These are phyloP conservation scores for Mionectes olivaceus DNA, from an alignment of 2,797 vertebrate species.

Conservation along the genomic window DNA sequence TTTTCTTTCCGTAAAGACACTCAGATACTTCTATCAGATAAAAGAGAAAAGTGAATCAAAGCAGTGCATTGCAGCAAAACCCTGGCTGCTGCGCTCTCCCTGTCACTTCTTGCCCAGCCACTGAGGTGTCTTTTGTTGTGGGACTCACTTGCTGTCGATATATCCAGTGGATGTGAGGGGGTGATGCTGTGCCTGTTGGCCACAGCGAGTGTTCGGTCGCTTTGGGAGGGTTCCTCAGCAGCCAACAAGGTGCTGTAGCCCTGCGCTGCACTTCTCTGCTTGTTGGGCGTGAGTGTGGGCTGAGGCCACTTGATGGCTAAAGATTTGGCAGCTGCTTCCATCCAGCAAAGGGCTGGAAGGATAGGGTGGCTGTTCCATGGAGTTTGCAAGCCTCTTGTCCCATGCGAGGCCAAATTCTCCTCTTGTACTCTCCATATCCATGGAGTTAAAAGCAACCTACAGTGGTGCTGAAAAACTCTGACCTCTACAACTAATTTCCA, in stretches of 20 bases:
- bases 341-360: background rate
- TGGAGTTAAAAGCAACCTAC: conserved; percentile 18
- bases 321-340: background rate
- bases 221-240: background rate
- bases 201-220: too few species aligned
- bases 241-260: background rate
- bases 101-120: background rate
- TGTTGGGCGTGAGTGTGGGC: accelerated
- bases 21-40: background rate
- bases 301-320: background rate
- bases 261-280: background rate
- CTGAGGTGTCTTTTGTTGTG: background rate
- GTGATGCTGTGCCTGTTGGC: background rate
- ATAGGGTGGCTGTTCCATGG: background rate
- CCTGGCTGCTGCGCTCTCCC: background rate
- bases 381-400: background rate
- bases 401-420: background rate
- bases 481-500: conserved; percentile 47
- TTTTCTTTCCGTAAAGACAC: background rate
- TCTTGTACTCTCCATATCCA: background rate
- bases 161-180: accelerated
- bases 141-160: background rate
- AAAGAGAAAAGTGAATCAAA: background rate
- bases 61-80: background rate
- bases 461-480: conserved; percentile 47